phyloP scores from a whole-genome alignment of 2,797 vertebrate genomes.

The Halcyon leucocephala region DNA sequence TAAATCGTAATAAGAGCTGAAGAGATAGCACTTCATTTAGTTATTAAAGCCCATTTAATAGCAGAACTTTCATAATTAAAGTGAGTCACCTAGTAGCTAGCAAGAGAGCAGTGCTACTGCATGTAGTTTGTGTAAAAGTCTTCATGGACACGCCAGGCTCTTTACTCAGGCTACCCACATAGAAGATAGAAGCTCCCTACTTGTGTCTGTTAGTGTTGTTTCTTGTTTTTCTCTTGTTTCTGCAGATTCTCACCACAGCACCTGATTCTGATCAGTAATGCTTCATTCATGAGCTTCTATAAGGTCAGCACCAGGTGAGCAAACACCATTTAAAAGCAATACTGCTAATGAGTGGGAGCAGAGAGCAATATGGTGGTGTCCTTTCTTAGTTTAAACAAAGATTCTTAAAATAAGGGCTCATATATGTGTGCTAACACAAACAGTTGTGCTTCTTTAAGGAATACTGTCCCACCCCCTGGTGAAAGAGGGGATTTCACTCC shows the following conservation, averaged over 20 bases:
- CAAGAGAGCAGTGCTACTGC: background rate
- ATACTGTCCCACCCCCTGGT: background rate
- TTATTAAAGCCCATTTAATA: slow-evolving; percentile 25
- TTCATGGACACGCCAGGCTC: background rate
- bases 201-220: background rate
- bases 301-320: background rate
- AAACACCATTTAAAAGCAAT: background rate
- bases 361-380: background rate
- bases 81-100: background rate
- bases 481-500: background rate
- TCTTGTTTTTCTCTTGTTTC: background rate
- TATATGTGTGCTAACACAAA: background rate
- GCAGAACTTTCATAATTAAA: slow-evolving; percentile 17
- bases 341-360: background rate
- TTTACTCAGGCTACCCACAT: background rate
- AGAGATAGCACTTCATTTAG: slow-evolving; percentile 32
- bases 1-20: slow-evolving; percentile 31
- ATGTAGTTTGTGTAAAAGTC: background rate
- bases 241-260: background rate
- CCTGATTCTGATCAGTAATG: background rate
- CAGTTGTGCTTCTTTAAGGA: background rate
- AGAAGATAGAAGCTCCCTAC: background rate
- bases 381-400: background rate
- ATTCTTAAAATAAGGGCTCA: background rate
- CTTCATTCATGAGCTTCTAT: background rate